Base-by-base conservation (phyloP, 1,140 invertebrate species). In the Drosophila pseudoobscura region DNA sequence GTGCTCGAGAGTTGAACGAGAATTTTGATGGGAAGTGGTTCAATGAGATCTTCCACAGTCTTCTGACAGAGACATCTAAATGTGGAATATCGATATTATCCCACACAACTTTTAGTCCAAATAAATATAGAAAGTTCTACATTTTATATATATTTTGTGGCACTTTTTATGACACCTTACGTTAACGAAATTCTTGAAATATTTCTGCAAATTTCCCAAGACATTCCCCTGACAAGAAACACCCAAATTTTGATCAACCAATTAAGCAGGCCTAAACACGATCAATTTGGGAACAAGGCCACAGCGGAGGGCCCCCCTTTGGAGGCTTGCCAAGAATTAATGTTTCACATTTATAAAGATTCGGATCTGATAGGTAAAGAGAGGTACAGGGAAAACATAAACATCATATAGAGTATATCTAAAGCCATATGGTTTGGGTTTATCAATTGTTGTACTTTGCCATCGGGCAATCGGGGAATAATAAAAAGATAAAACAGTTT, bases 221-320 rank as follows among this genome's bases (percentile, higher is more conserved):
- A 45, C 50, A 29, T 13, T 11, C 49, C n/a, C 20, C 44, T 24
- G n/a, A n/a, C 6, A 11, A 63, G 13, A n/a, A 13, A 47, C 1
- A 47, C 35, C 41, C 11, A 20, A 56, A 39, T 39, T 13, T 5
- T 39, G 35, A 39, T 39, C 11, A 57, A 69, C 52, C 24, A 69
- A 70, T 70, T 70, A 69, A 43, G 64, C 66, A 26, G 50, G 45
- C 45, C 65, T 5, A n/a, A 70, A 69, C 44, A 50, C 35, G 8
- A 70, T 50, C 64, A 69, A 70, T 69, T 69, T 69, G 63, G 39
- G 63, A 69, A 49, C 66, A 57, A 70, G 66, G 66, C 66, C 64
- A 69, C 9, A 29, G 50, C 45, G 22, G 35, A 57, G 26, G 49
- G 63, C 52, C 47, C 54, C 24, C 7, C 49, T 44, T 70, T 70